A percentile compares a stretch with the other conserved stretches of the same genome.
phyloP scores from a whole-genome alignment of 2,888 invertebrate species.

The Netelia fuscicornis region DNA sequence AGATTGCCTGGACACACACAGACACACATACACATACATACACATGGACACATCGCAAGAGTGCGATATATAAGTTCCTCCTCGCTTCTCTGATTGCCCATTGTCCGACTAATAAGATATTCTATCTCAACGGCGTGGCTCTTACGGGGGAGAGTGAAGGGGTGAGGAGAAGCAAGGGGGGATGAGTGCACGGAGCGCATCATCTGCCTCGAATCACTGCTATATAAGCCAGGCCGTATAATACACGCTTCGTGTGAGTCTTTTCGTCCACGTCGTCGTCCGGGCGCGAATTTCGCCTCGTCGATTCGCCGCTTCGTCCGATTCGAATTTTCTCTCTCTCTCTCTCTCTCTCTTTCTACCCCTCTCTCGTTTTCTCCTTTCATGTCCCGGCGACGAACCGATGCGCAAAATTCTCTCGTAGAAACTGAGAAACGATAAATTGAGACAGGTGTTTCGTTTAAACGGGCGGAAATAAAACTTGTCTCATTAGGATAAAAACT shows the following conservation, averaged over 20 bases:
- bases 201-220: conserved; percentile 55
- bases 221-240: conserved; percentile 38
- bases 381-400: conserved; percentile 30
- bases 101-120: conserved; percentile 84
- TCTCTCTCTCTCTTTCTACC: background rate
- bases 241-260: conserved; percentile 38
- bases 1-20: conserved; percentile 30
- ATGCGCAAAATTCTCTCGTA: conserved; percentile 44
- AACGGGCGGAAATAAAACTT: conserved; percentile 67
- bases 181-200: conserved; percentile 52
- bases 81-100: conserved; percentile 82
- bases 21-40: conserved; percentile 20
- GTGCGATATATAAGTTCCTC: conserved; percentile 73
- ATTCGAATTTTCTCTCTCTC: conserved; percentile 45
- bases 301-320: conserved; percentile 58
- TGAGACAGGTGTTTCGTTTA: conserved; percentile 68
- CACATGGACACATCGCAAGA: conserved; percentile 75
- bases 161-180: conserved; percentile 27
- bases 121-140: conserved; percentile 74
- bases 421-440: conserved; percentile 55
- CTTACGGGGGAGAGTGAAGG: background rate
- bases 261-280: conserved; percentile 28
- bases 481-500: conserved; percentile 67
- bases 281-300: conserved; percentile 55
- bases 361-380: background rate